These are phyloP conservation scores for Scelioninae gen. 1 DNA, from an alignment of 2,888 invertebrate species.

Conservation along the genomic window DNA sequence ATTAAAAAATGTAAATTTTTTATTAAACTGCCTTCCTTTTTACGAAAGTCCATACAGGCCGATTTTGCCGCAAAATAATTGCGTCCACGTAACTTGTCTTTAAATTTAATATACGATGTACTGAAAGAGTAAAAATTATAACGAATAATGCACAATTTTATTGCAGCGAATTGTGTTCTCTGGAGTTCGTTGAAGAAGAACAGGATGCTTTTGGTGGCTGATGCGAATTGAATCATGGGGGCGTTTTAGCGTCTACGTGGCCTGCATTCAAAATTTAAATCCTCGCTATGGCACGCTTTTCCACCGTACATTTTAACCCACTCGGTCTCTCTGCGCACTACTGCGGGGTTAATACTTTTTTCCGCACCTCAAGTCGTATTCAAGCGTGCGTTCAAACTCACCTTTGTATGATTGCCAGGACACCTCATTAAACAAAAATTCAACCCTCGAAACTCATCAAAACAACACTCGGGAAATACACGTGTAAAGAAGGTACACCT, in stretches of 20 bases:
- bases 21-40: background rate
- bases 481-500: conserved; percentile 9
- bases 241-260: conserved; percentile 83
- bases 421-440: conserved; percentile 56
- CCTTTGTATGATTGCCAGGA: conserved; percentile 56
- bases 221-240: conserved; percentile 84
- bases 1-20: conserved; percentile 30
- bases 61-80: conserved; percentile 27
- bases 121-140: conserved; percentile 36
- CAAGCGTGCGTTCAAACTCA: conserved; percentile 62
- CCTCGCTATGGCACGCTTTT: conserved; percentile 72
- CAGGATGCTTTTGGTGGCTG: conserved; percentile 76
- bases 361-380: conserved; percentile 61
- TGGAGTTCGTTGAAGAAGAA: conserved; percentile 66
- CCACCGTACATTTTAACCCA: conserved; percentile 66
- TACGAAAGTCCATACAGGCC: no score
- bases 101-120: conserved; percentile 53
- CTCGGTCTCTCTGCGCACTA: conserved; percentile 43
- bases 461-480: conserved; percentile 39
- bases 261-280: conserved; percentile 80
- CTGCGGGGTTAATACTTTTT: conserved; percentile 64
- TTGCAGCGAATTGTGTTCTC: conserved; percentile 65
- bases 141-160: conserved; percentile 66
- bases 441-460: conserved; percentile 40
- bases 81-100: conserved; percentile 44